Conservation (phyloP, 2,113 vertebrate species). For the Delphinapterus leucas region DNA sequence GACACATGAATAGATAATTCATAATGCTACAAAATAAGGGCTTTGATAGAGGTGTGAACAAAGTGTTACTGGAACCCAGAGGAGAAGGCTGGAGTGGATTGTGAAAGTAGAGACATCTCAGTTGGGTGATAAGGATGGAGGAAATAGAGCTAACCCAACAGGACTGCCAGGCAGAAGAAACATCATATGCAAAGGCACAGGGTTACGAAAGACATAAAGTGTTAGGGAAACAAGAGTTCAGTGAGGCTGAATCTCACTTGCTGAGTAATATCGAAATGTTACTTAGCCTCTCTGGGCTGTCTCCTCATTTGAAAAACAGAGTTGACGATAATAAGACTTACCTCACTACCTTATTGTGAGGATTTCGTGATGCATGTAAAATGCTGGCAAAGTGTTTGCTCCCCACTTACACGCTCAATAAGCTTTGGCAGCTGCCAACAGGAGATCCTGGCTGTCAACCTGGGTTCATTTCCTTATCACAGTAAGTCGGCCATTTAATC, state of each 20-base stretch:
- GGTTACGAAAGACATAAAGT: background rate
- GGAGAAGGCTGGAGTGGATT: background rate
- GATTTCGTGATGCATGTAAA: background rate
- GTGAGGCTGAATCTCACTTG: background rate
- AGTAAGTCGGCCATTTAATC: background rate
- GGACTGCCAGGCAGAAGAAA: background rate
- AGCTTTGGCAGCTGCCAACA: background rate
- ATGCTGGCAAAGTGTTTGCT: background rate
- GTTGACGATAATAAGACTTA: background rate
- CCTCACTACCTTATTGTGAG: background rate
- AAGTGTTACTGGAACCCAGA: background rate
- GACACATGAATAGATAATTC: background rate
- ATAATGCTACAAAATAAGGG: background rate
- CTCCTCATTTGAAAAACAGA: background rate
- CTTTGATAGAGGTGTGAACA: background rate
- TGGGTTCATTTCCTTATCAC: background rate
- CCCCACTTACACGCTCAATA: background rate
- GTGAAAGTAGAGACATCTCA: background rate
- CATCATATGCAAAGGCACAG: background rate
- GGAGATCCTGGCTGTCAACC: background rate
- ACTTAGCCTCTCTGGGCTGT: background rate
- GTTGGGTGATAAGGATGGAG: no score
- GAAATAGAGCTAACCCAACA: background rate
- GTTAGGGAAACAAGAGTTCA: background rate
- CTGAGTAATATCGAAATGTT: background rate